Evolutionary conservation across 1,140 invertebrate genomes (phyloP), one percentile per base, ranked within the genome.

Genomic region (Panulirus ornatus): DNA sequence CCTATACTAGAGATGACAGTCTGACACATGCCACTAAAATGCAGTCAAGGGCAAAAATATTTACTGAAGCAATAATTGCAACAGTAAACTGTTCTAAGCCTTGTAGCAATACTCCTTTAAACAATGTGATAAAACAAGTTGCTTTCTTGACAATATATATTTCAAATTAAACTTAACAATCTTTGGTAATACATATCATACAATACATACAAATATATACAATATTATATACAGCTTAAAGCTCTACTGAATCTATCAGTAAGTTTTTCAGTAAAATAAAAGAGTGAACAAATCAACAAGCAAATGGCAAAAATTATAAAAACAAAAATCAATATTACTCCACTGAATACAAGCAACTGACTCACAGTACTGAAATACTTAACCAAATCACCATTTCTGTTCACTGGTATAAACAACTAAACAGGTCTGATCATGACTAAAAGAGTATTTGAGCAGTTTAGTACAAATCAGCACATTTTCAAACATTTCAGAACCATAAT

Each of bases 181-280:
- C 85, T 88, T 88, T 88, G 85, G 85, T 76, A 88, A 78, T 79
- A 88, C 44, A 54, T 88, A 88, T 81, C 27, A 54, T 88, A 88
- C 85, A 88, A 79, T 88, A 79, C 22, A 66, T 87, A 87, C 75
- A 87, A 22, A 88, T 40, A 88, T 79, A 38, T 70, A 88, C 58
- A 73, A 16, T 42, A 51, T 70, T 88, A 88, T 88, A 47, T 88
- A 88, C 85, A 88, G 27, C 54, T 88, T 88, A 88, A 88, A 88
- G 85, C 85, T 88, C 75, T 81, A 88, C 71, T 66, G 19, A 78
- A 40, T 63, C 70, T 79, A 70, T 54, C 73, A 78, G 27, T 76
- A 86, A 58, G n/a, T 66, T 30, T 66, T 66, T 27, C 3, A 8
- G 8, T 9, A 66, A 30, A 66, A 66, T 30, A 66, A 11, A 47